These are phyloP conservation scores for Plutomurus gul DNA, from an alignment of 1,140 invertebrate genomes.

Conservation along the genomic window DNA sequence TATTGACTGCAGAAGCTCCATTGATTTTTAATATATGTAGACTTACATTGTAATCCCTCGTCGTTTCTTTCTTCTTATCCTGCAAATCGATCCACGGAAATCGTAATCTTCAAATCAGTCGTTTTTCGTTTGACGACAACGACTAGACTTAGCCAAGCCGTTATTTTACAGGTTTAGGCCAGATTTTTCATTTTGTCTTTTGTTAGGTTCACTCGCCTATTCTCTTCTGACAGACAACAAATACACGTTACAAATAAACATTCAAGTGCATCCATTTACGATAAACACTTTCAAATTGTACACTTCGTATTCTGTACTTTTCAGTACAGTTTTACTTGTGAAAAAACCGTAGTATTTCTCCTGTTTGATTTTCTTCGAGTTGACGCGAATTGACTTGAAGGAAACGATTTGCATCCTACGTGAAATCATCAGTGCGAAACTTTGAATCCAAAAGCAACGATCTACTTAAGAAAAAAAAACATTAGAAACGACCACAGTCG, in stretches of 20 bases:
- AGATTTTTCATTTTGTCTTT: too few relatives aligned
- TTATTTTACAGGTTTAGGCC: too few relatives aligned
- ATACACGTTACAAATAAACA: too few relatives aligned
- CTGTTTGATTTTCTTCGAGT: background rate
- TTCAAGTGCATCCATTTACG: conserved; percentile 8
- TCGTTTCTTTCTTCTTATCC: background rate
- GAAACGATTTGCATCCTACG: background rate
- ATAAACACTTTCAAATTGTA: background rate
- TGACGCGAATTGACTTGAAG: background rate
- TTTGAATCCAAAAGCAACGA: background rate
- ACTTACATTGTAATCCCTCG: background rate
- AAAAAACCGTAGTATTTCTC: background rate
- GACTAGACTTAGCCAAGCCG: too few relatives aligned
- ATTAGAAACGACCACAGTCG: background rate
- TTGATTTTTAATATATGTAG: background rate
- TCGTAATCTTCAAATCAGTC: too few relatives aligned
- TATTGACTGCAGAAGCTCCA: background rate
- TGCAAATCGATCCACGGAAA: background rate
- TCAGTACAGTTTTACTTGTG: background rate
- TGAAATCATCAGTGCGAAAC: background rate
- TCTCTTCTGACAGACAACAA: too few relatives aligned
- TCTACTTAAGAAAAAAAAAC: background rate
- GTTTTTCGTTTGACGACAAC: too few relatives aligned
- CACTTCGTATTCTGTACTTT: background rate
- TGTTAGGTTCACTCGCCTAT: too few relatives aligned